Base-by-base conservation (phyloP, 2,888 invertebrate genomes). In the Caenorhabditis drosophilae region DNA sequence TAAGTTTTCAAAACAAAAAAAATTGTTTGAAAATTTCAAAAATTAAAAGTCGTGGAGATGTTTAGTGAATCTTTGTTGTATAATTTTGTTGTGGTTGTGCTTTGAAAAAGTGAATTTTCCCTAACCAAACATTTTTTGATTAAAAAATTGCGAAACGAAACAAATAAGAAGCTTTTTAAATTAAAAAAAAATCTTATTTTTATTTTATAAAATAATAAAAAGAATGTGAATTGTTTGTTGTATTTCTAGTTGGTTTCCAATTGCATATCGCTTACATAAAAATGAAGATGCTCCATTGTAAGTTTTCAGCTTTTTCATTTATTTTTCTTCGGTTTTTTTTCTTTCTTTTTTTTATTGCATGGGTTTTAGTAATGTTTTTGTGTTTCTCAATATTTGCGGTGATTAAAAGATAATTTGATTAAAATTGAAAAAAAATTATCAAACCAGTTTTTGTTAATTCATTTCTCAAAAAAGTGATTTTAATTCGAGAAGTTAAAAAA, bases 191-290 rank as follows among this genome's bases (percentile, higher is more conserved):
- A n/a, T n/a, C n/a, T n/a, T n/a, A n/a, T n/a, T n/a, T n/a, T n/a
- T n/a, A n/a, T n/a, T n/a, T n/a, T n/a, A n/a, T n/a, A n/a, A n/a
- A n/a, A n/a, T n/a, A n/a, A n/a, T n/a, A n/a, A n/a, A n/a, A n/a
- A n/a, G n/a, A n/a, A n/a, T n/a, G n/a, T n/a, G n/a, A n/a, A n/a
- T n/a, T n/a, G n/a, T n/a, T n/a, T n/a, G n/a, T n/a, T n/a, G n/a
- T 46, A n/a, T 34, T 46, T 63, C 57, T 57, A 63, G 62, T 63
- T 63, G 62, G 62, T 63, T 63, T 53, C 62, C 62, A 20, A 63
- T 57, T 16, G 56, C 62, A 40, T 57, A 63, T 63, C 62, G 56
- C 48, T 56, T 63, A 49, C 62, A 63, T 63, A 57, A 48, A 40
- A 57, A 53, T 53, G 62, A 63, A 44, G 53, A 56, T 52, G 20